Evolutionary conservation across 2,113 vertebrate genomes (phyloP).

Genomic region (Paracanthobrama guichenoti): DNA sequence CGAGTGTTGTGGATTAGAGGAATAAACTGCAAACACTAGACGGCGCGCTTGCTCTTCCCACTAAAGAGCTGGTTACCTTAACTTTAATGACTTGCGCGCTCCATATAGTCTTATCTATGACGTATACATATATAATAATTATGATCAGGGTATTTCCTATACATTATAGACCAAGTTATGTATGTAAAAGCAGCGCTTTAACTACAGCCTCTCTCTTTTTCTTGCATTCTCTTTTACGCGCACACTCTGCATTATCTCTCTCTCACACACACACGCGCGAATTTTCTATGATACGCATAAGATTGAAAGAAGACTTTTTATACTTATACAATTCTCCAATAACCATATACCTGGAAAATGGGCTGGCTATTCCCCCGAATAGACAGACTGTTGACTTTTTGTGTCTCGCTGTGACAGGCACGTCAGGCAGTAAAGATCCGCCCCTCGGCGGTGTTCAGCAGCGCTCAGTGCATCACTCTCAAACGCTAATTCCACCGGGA

Average conservation of each 20-base stretch:
- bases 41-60: constrained; percentile 52
- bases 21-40: constrained; percentile 39
- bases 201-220: background rate
- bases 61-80: background rate
- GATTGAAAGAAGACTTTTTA: background rate
- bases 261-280: background rate
- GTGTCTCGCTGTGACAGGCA: constrained; percentile 55
- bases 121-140: background rate
- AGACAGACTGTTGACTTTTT: constrained; percentile 41
- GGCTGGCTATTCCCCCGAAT: background rate
- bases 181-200: background rate
- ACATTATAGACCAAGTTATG: background rate
- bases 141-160: background rate
- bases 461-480: constrained; percentile 70
- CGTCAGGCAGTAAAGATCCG: constrained; percentile 66
- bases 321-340: background rate
- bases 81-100: background rate
- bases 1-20: background rate
- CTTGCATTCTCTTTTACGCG: constrained; percentile 59
- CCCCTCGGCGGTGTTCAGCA: constrained; percentile 78
- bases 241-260: constrained; percentile 52
- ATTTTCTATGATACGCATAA: background rate
- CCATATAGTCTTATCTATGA: background rate
- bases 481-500: constrained; percentile 90
- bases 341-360: constrained; percentile 7